Percentiles rank a stretch among this genome's conserved stretches.
phyloP scores from a whole-genome alignment of 1,140 invertebrate species.

The Drosophila serrata region DNA sequence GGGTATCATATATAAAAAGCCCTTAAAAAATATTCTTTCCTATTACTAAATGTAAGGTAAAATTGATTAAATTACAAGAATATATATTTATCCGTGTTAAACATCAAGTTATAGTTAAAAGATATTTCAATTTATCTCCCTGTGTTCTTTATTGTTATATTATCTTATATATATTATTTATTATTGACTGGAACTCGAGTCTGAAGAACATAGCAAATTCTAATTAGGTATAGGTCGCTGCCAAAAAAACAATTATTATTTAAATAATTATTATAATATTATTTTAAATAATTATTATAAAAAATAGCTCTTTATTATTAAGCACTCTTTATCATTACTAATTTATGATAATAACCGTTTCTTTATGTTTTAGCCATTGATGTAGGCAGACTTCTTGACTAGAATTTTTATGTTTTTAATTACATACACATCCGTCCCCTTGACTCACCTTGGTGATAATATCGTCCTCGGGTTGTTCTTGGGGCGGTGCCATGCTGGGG shows the following conservation, averaged over 20 bases:
- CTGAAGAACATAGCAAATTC: too few relatives aligned
- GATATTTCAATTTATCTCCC: neutral
- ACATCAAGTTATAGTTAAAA: neutral
- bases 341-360: neutral
- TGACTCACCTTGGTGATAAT: slow-evolving; percentile 65
- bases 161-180: neutral
- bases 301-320: too few relatives aligned
- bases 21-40: neutral
- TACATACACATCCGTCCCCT: slow-evolving; percentile 1
- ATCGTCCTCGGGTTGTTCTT: slow-evolving; percentile 68
- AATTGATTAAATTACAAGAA: neutral
- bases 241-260: neutral
- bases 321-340: neutral
- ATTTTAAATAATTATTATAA: neutral
- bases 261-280: neutral
- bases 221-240: too few relatives aligned
- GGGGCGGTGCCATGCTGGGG: slow-evolving; percentile 59
- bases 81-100: neutral
- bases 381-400: neutral
- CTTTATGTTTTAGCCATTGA: neutral
- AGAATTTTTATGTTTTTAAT: slow-evolving; percentile 3
- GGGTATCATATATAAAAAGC: too few relatives aligned
- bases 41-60: neutral
- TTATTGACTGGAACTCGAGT: too few relatives aligned
- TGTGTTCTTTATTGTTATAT: neutral